A percentile compares a stretch with the other conserved stretches of the same genome.
These are phyloP conservation scores for Triplophysa tibetana DNA, from an alignment of 2,113 vertebrate species.

Conservation along the genomic window DNA sequence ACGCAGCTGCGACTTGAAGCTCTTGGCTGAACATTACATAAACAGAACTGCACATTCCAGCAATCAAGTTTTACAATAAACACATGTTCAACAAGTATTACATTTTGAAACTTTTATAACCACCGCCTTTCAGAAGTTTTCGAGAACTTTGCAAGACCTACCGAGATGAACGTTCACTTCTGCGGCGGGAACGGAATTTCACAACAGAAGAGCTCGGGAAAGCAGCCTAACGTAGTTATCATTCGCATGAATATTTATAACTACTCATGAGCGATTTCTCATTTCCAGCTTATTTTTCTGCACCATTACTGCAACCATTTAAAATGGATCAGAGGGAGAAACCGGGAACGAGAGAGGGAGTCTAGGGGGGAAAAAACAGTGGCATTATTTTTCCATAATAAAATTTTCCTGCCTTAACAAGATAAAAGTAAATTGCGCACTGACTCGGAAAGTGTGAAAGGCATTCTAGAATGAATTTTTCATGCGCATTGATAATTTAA, in stretches of 20 bases:
- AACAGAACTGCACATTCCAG: neutral
- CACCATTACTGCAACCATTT: conserved; percentile 48
- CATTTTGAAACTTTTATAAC: conserved; percentile 19
- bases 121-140: conserved; percentile 5
- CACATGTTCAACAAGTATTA: neutral
- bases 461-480: conserved; percentile 72
- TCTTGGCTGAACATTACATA: neutral
- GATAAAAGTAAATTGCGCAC: conserved; percentile 75
- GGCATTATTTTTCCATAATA: conserved; percentile 73
- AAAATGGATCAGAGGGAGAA: conserved; percentile 49
- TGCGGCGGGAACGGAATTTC: conserved; percentile 10
- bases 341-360: conserved; percentile 26
- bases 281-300: conserved; percentile 50
- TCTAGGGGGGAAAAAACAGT: conserved; percentile 66
- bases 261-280: conserved; percentile 64
- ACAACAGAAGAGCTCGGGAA: conserved; percentile 52
- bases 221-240: conserved; percentile 60
- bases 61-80: neutral
- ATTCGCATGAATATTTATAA: conserved; percentile 60
- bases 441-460: conserved; percentile 72
- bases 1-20: conserved; percentile 17
- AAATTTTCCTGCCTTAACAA: conserved; percentile 75
- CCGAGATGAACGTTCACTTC: neutral
- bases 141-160: neutral
- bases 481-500: conserved; percentile 77